phyloP scores from a whole-genome alignment of 2,113 vertebrate species.

The Phoxinus phoxinus region DNA sequence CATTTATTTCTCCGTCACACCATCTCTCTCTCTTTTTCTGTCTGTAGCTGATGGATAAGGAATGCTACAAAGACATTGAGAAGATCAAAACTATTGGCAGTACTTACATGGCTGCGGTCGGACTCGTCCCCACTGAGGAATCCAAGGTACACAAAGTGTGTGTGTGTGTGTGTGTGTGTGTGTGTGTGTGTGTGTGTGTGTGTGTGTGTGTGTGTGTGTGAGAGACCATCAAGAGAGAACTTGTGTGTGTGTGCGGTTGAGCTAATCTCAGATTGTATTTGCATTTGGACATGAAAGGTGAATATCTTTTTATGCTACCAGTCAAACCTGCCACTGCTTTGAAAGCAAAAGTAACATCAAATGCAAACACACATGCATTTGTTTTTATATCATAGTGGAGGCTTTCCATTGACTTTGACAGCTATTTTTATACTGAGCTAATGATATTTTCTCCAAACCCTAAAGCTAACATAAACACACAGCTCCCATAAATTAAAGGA shows the following conservation, averaged over 20 bases:
- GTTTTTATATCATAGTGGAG: not conserved
- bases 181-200: too few relatives aligned
- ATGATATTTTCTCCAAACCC: not conserved
- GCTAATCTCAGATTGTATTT: constrained; percentile 11
- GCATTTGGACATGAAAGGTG: not conserved
- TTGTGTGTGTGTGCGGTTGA: not conserved
- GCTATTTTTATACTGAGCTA: not conserved
- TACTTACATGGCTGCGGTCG: constrained; percentile 98
- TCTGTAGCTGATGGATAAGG: constrained; percentile 94
- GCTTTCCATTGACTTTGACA: not conserved
- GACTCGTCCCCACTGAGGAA: constrained; percentile 90
- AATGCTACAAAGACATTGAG: constrained; percentile 95
- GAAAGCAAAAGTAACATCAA: not conserved
- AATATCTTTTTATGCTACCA: not conserved
- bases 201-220: too few relatives aligned
- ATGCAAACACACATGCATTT: not conserved
- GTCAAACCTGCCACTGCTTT: not conserved
- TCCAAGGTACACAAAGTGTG: constrained; percentile 80
- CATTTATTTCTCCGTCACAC: constrained; percentile 40
- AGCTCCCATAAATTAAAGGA: not conserved
- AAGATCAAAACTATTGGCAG: constrained; percentile 99
- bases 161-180: not conserved
- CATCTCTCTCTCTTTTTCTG: constrained; percentile 18
- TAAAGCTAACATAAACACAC: constrained; percentile 5
- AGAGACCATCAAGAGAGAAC: constrained; percentile 1